These are phyloP conservation scores for Calliphora vicina DNA, from an alignment of 1,140 invertebrate genomes.

Conservation along the genomic window DNA sequence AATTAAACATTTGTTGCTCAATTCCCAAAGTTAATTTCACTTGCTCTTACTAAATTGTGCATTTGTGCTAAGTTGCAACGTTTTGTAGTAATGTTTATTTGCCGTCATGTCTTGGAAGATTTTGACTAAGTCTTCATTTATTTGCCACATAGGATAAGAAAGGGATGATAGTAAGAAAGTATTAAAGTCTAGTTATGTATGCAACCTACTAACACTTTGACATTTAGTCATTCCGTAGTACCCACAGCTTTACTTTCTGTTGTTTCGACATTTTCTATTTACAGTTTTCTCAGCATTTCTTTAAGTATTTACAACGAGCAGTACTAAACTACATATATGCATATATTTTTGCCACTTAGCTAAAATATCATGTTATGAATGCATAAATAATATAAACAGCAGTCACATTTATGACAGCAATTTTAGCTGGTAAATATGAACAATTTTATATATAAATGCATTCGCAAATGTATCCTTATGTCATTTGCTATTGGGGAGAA, in stretches of 20 bases:
- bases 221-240: too few relatives aligned
- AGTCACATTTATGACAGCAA: background rate
- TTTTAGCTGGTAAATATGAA: background rate
- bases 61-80: background rate
- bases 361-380: background rate
- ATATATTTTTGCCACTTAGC: background rate
- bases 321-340: background rate
- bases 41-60: background rate
- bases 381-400: background rate
- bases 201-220: too few relatives aligned
- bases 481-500: background rate
- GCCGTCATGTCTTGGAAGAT: background rate
- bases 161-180: too few relatives aligned
- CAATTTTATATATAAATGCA: background rate
- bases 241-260: too few relatives aligned
- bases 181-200: too few relatives aligned
- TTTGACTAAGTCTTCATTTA: background rate
- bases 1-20: background rate
- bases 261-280: too few relatives aligned
- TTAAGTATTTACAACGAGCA: background rate
- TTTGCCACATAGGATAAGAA: too few relatives aligned
- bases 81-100: background rate
- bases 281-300: background rate
- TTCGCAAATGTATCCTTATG: background rate
- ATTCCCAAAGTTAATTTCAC: slow-evolving; percentile 4